Conservation (phyloP, 1,140 invertebrate genomes). For the Lepidotrigona ventralis region DNA sequence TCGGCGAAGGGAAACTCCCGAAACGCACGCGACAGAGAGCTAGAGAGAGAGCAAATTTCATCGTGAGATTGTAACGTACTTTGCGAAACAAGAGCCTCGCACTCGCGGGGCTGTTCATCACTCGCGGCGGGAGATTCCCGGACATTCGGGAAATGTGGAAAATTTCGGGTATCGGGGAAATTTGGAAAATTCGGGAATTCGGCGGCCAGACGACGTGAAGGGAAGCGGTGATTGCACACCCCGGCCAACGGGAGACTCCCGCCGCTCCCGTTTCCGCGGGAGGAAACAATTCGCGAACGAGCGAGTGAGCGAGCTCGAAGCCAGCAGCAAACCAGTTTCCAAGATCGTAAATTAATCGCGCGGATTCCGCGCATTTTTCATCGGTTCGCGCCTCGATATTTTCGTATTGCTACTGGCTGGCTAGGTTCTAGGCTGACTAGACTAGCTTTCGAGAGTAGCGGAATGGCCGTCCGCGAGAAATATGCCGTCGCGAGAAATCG, state of each 20-base stretch:
- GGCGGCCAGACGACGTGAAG: background rate
- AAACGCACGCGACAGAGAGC: too few relatives aligned
- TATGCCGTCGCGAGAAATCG: slow-evolving; percentile 15
- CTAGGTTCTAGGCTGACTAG: background rate
- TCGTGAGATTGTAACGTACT: background rate
- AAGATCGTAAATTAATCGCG: slow-evolving; percentile 32
- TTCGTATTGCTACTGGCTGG: slow-evolving; percentile 17
- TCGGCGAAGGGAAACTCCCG: background rate
- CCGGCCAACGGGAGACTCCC: background rate
- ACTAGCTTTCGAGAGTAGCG: slow-evolving; percentile 15
- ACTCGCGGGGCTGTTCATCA: too few relatives aligned
- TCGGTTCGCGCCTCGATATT: slow-evolving; percentile 25
- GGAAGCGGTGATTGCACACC: background rate
- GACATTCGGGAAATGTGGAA: background rate
- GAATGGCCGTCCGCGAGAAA: slow-evolving; percentile 31
- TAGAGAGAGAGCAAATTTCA: too few relatives aligned
- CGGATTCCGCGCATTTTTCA: slow-evolving; percentile 26
- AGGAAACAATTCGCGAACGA: slow-evolving; percentile 10
- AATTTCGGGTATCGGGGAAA: background rate
- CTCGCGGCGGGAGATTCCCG: too few relatives aligned
- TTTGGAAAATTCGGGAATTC: background rate
- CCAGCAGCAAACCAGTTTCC: background rate
- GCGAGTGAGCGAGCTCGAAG: background rate
- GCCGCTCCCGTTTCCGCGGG: background rate
- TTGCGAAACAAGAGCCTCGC: background rate